Evolutionary conservation across 2,888 invertebrate genomes (phyloP).

Genomic region (Leptopilina myrica): DNA sequence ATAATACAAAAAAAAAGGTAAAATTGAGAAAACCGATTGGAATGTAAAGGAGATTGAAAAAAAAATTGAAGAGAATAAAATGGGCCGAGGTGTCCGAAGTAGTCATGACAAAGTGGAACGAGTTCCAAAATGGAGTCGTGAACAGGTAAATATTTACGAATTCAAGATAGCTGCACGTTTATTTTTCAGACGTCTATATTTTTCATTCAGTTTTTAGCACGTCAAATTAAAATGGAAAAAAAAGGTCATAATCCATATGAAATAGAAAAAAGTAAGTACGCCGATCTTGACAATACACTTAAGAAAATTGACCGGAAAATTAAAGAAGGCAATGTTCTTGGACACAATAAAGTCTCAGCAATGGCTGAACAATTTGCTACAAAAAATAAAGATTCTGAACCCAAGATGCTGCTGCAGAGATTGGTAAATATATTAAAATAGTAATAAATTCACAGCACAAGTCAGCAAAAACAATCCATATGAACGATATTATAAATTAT

Average conservation of each 20-base stretch:
- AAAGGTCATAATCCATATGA: slow-evolving; percentile 81
- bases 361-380: slow-evolving; percentile 88
- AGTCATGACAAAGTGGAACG: slow-evolving; percentile 80
- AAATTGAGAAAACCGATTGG: slow-evolving; percentile 93
- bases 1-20: slow-evolving; percentile 79
- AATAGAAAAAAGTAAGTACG: slow-evolving; percentile 81
- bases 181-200: slow-evolving; percentile 69
- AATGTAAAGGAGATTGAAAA: slow-evolving; percentile 93
- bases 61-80: slow-evolving; percentile 88
- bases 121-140: slow-evolving; percentile 94
- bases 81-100: slow-evolving; percentile 80
- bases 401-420: slow-evolving; percentile 79
- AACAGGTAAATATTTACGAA: slow-evolving; percentile 79
- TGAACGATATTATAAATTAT: too few species aligned
- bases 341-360: slow-evolving; percentile 88
- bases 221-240: slow-evolving; percentile 84
- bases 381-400: slow-evolving; percentile 79
- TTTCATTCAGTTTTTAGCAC: slow-evolving; percentile 80
- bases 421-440: slow-evolving; percentile 78
- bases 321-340: slow-evolving; percentile 86
- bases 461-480: background rate
- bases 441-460: background rate
- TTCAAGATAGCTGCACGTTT: slow-evolving; percentile 43
- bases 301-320: slow-evolving; percentile 85
- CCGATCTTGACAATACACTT: slow-evolving; percentile 85